Evolutionary conservation across 1,140 invertebrate species (phyloP).

Genomic region (Liolophura sinensis): DNA sequence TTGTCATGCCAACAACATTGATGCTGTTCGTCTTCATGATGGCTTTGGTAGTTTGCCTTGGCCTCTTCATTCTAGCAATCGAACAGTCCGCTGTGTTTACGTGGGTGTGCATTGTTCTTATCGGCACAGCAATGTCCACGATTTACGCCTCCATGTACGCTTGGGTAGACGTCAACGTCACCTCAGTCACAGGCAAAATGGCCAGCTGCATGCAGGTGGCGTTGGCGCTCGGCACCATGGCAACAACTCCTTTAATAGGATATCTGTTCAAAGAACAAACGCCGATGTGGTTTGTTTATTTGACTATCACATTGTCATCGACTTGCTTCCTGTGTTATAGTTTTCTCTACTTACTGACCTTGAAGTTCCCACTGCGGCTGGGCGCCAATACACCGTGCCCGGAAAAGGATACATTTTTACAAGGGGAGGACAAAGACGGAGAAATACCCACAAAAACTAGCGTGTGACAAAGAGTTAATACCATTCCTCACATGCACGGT

Average conservation of each 20-base stretch:
- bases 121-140: constrained; percentile 23
- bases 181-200: constrained; percentile 25
- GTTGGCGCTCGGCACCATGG: constrained; percentile 20
- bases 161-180: constrained; percentile 27
- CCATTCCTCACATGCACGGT: too few relatives aligned
- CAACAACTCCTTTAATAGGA: constrained; percentile 25
- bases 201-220: constrained; percentile 28
- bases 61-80: neutral
- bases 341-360: too few relatives aligned
- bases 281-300: constrained; percentile 33
- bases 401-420: too few relatives aligned
- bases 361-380: too few relatives aligned
- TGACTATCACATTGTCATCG: constrained; percentile 1
- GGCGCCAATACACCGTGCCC: too few relatives aligned
- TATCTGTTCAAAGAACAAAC: constrained; percentile 25
- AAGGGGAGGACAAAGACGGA: too few relatives aligned
- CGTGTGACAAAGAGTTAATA: too few relatives aligned
- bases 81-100: constrained; percentile 2
- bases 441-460: too few relatives aligned
- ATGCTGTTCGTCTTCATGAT: constrained; percentile 6
- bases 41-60: neutral
- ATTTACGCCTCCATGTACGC: constrained; percentile 28
- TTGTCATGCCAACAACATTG: constrained; percentile 14
- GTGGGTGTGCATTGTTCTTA: constrained; percentile 15
- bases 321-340: too few relatives aligned